Evolutionary conservation across 1,140 invertebrate genomes (phyloP).

Genomic region (Agrypnia vestita): DNA sequence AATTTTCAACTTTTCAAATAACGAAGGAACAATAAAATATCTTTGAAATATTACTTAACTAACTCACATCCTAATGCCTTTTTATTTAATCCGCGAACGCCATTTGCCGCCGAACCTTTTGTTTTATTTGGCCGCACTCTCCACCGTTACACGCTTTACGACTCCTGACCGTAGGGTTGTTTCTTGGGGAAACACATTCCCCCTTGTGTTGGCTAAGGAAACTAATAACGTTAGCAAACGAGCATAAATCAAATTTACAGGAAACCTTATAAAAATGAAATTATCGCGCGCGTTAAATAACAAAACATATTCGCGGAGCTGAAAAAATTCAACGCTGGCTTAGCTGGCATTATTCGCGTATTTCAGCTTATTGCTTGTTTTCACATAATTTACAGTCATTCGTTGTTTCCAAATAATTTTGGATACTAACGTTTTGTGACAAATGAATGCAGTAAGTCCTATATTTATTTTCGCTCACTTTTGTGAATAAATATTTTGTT

Average conservation of each 20-base stretch:
- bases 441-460: neutral
- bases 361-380: slow-evolving; percentile 30
- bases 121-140: slow-evolving; percentile 9
- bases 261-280: slow-evolving; percentile 54
- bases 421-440: slow-evolving; percentile 5
- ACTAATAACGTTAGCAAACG: slow-evolving; percentile 45
- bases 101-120: neutral
- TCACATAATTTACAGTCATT: slow-evolving; percentile 15
- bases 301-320: slow-evolving; percentile 4
- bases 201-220: slow-evolving; percentile 22
- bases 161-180: neutral
- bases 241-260: slow-evolving; percentile 52
- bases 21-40: too few species aligned
- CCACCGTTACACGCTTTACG: slow-evolving; percentile 3
- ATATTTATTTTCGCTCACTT: neutral
- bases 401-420: neutral
- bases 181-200: slow-evolving; percentile 29
- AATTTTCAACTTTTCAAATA: too few species aligned
- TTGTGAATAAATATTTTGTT: neutral
- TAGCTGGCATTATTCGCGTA: slow-evolving; percentile 22
- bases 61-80: too few species aligned
- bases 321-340: slow-evolving; percentile 1
- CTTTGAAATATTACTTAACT: too few species aligned
- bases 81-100: neutral
- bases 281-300: slow-evolving; percentile 36